Base-by-base conservation (phyloP, 1,140 invertebrate genomes). In the Galleria mellonella region DNA sequence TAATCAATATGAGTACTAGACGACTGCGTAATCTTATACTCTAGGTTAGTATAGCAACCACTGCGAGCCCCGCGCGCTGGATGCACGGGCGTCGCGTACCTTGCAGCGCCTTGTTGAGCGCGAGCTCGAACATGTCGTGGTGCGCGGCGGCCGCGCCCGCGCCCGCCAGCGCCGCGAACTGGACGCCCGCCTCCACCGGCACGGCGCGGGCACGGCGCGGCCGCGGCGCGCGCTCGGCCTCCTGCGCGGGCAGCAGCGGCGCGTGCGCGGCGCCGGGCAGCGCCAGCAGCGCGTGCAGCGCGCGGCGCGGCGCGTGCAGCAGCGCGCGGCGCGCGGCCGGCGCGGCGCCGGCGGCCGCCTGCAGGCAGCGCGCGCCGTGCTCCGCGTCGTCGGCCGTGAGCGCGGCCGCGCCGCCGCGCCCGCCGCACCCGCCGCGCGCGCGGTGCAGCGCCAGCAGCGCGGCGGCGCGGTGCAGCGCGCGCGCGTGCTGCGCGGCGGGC, bases 311-410 rank as follows among this genome's bases (percentile, higher is more conserved):
- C 10, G 91, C 89, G 6, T 89, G 83, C 14, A 91, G 92, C 64
- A 97, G 97, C 5, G 98, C 93, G 14, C 91, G 87, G 6, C 91
- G 87, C 32, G 96, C 90, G 8, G 92, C 72, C 0, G 90, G 84
- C 0, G 91, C 92, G 9, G 91, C 89, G 38, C 95, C 94, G 29
- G 94, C 92, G n/a, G 97, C 78, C 0, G 95, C 93, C 51, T 90
- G 87, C 35, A 94, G 69, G 74, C 96, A 97, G 39, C 96, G 86
- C n/a, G 94, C 91, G 17, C 98, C 92, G 62, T 97, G 91, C 73
- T 99, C 97, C 15, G 91, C 86, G 81, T 99, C 98, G 82, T 99
- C 98, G 72, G 99, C 96, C 5, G 96, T 99, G 46, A 99, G 97
- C 0, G 91, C 87, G 76, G 94, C 92, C 82, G 77, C 12, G 91